Evolutionary conservation across 2,888 invertebrate genomes (phyloP).

Genomic region (Adela reaumurella): DNA sequence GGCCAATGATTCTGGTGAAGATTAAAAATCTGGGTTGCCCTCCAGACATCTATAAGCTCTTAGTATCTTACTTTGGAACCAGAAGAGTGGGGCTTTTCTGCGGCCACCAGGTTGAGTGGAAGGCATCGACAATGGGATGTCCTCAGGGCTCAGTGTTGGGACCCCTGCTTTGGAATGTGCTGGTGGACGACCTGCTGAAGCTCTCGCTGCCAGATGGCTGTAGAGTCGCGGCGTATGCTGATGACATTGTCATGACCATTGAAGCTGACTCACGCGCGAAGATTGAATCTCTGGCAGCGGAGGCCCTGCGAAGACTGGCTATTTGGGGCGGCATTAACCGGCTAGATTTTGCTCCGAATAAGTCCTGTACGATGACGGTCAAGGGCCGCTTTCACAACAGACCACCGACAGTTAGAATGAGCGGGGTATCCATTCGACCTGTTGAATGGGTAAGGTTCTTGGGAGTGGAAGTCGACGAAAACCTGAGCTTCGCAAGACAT

Average conservation of each 20-base stretch:
- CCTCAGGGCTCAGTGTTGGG: constrained; percentile 11
- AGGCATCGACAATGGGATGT: constrained; percentile 10
- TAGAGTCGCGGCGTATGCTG: constrained; percentile 13
- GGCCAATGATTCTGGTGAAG: constrained; percentile 5
- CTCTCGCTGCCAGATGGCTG: not conserved
- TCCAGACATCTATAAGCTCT: constrained; percentile 2
- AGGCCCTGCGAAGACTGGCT: constrained; percentile 2
- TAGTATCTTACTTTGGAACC: constrained; percentile 4
- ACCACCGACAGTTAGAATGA: not conserved
- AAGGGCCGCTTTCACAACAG: constrained; percentile 5
- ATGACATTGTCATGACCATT: constrained; percentile 15
- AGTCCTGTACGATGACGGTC: constrained; percentile 11
- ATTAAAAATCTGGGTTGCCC: not conserved
- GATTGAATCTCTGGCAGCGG: constrained; percentile 7
- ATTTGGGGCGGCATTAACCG: constrained; percentile 12
- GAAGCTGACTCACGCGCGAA: constrained; percentile 9
- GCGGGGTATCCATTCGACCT: not conserved
- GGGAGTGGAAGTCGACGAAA: constrained; percentile 12
- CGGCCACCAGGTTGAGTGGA: constrained; percentile 8
- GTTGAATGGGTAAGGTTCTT: constrained; percentile 5
- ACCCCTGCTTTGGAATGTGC: constrained; percentile 8
- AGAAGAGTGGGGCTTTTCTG: constrained; percentile 7
- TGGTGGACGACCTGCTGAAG: constrained; percentile 15
- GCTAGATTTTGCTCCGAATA: constrained; percentile 12
- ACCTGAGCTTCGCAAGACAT: constrained; percentile 7